Conservation (phyloP, 2,113 vertebrate genomes). For the Anseranas semipalmata region DNA sequence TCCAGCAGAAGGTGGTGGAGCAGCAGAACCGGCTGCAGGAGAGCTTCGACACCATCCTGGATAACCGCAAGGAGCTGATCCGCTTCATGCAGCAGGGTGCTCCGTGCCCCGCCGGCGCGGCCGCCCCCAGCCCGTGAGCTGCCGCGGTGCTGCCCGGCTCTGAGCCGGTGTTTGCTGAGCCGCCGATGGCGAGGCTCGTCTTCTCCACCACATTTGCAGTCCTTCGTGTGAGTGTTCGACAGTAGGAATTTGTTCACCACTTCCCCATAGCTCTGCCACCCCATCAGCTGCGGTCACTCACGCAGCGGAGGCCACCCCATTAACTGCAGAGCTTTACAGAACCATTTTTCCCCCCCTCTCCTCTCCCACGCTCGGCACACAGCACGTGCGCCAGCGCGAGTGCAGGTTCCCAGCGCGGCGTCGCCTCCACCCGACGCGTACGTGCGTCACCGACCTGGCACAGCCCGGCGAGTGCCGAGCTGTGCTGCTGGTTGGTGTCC, state of each 20-base stretch:
- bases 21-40: slow-evolving; percentile 95
- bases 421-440: background rate
- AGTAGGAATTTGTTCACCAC: background rate
- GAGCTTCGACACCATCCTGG: slow-evolving; percentile 95
- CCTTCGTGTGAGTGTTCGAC: background rate
- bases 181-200: background rate
- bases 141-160: background rate
- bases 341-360: background rate
- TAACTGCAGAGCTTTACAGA: background rate
- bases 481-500: background rate
- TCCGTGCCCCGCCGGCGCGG: background rate
- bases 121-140: slow-evolving; percentile 51
- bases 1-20: slow-evolving; percentile 87
- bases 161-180: background rate
- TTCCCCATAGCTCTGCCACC: background rate
- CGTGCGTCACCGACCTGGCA: background rate
- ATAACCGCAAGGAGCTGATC: slow-evolving; percentile 93
- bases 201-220: background rate
- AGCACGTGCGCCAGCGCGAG: no score
- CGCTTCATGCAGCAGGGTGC: slow-evolving; percentile 82
- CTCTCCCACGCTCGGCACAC: background rate
- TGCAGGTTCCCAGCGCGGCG: background rate
- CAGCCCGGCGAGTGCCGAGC: background rate
- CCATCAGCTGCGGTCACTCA: no score
- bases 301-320: background rate